A percentile compares a stretch with the other conserved stretches of the same genome.
These are phyloP conservation scores for Oscheius sp. DNA, from an alignment of 1,140 invertebrate species.

Conservation along the genomic window DNA sequence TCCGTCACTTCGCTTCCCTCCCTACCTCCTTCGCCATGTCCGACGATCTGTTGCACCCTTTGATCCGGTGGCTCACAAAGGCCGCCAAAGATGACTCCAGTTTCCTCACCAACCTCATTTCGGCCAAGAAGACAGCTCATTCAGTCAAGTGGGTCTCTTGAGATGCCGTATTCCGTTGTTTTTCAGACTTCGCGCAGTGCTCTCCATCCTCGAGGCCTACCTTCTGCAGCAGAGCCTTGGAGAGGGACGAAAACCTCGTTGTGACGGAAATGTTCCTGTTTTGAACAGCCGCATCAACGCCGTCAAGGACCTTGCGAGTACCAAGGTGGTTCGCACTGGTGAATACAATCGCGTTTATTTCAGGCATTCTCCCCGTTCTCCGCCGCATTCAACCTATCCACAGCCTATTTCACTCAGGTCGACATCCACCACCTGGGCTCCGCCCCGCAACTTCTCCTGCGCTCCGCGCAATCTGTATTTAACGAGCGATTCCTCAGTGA, in stretches of 20 bases:
- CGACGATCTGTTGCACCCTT: constrained; percentile 6
- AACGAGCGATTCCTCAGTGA: constrained; percentile 24
- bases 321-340: not conserved
- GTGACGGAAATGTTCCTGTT: constrained; percentile 21
- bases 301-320: constrained; percentile 8
- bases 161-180: not conserved
- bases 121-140: constrained; percentile 18
- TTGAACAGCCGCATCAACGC: constrained; percentile 22
- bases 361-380: not conserved
- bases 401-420: constrained; percentile 29
- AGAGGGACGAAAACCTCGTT: constrained; percentile 22
- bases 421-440: constrained; percentile 27
- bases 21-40: not conserved
- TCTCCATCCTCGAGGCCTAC: constrained; percentile 17
- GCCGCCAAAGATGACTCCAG: constrained; percentile 24
- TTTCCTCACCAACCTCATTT: constrained; percentile 17
- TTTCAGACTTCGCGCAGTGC: constrained; percentile 18
- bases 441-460: constrained; percentile 11
- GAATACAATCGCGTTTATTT: not conserved
- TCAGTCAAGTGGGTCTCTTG: constrained; percentile 12
- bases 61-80: constrained; percentile 5
- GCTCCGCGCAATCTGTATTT: constrained; percentile 1
- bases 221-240: constrained; percentile 17
- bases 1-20: not conserved
- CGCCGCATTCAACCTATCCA: constrained; percentile 18